Base-by-base conservation (phyloP, 2,888 invertebrate genomes). In the Yponomeuta malinellus region DNA sequence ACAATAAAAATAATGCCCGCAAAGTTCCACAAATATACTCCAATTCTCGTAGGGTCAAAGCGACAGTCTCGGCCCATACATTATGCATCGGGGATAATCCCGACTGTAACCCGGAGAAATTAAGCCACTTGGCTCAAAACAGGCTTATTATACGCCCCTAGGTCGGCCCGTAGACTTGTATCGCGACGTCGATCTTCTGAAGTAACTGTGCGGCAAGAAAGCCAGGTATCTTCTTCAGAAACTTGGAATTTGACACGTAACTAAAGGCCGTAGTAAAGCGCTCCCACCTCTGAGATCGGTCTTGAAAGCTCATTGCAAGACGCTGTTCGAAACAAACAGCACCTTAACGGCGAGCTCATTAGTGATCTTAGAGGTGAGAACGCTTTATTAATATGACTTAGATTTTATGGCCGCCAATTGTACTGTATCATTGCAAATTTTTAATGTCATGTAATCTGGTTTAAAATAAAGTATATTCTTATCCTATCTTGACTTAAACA, bases 41-140 rank as follows among this genome's bases (percentile, higher is more conserved):
- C 31, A 31, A 65, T 65, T 2, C 65, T 33, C 65, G 9, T 31
- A 12, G 31, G 33, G 65, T 33, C 31, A 65, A 65, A 33, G 31
- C 31, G 29, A 65, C 65, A 65, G 12, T 65, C 33, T 65, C 65
- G 33, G n/a, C 65, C 33, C 29, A 33, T 65, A 31, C 33, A 65
- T 65, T 65, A 65, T 65, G 65, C 65, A 65, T 65, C 12, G 31
- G 31, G 43, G n/a, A 23, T 65, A 65, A 65, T 65, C 65, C 65
- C 12, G 12, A 10, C 31, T 23, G 65, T 33, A 65, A 65, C 65
- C 65, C 65, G 29, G 33, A 29, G 65, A 31, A 65, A 65, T 65
- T 65, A 65, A 65, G 65, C 65, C 31, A 65, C 65, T 31, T 15
- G 52, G 33, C 65, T 65, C 65, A 65, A 65, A 65, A 65, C 65